These are phyloP conservation scores for Montipora capitata DNA, from an alignment of 92 coral and sea anemone species.

Conservation along the genomic window DNA sequence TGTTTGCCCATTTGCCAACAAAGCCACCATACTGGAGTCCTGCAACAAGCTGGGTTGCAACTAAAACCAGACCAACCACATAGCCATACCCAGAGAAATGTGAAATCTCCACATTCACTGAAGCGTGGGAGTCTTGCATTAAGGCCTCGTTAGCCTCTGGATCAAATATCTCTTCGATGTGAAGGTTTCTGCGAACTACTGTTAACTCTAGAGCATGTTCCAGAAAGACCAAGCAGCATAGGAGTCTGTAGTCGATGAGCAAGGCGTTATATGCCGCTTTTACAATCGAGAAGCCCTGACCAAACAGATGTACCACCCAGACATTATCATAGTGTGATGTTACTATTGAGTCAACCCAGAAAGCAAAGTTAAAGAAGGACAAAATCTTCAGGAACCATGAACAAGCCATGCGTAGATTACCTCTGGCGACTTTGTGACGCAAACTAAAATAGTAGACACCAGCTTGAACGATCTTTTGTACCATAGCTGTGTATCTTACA, in stretches of 20 bases:
- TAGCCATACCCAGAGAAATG: constrained; percentile 87
- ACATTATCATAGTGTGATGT: constrained; percentile 79
- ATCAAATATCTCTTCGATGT: constrained; percentile 31
- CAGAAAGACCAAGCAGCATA: constrained; percentile 87
- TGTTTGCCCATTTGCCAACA: constrained; percentile 85
- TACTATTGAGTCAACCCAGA: constrained; percentile 84
- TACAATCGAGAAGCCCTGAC: constrained; percentile 84
- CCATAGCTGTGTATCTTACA: constrained; percentile 71
- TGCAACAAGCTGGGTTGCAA: constrained; percentile 74
- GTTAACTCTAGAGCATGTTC: constrained; percentile 92
- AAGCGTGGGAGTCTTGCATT: constrained; percentile 2
- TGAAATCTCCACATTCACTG: constrained; percentile 74
- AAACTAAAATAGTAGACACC: constrained; percentile 85
- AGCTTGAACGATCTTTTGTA: constrained; percentile 84
- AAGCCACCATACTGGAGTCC: constrained; percentile 89
- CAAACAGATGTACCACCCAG: constrained; percentile 72
- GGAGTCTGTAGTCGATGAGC: constrained; percentile 89
- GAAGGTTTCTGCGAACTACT: constrained; percentile 65
- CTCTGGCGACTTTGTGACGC: constrained; percentile 86
- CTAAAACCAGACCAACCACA: constrained; percentile 72
- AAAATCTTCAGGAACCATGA: constrained; percentile 85
- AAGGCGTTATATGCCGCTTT: constrained; percentile 89
- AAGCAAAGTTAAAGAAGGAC: constrained; percentile 87
- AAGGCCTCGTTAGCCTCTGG: constrained; percentile 44
- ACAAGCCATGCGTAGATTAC: constrained; percentile 82